These are phyloP conservation scores for Squalus acanthias DNA, from an alignment of 2,797 vertebrate species.

Conservation along the genomic window DNA sequence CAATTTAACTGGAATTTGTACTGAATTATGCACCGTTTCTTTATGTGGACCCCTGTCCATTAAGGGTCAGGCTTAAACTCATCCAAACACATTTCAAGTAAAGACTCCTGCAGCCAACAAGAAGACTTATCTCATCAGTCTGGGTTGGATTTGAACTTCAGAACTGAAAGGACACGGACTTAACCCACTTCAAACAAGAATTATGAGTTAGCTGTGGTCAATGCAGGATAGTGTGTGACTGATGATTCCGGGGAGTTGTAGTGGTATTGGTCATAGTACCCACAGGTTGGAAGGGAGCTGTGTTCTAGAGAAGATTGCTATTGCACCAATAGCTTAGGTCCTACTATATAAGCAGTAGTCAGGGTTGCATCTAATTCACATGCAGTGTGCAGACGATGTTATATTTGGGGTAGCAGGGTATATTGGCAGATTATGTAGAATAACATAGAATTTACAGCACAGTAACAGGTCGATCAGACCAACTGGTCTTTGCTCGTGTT, in stretches of 20 bases:
- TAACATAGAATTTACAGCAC: not conserved
- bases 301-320: not conserved
- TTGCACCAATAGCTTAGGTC: not conserved
- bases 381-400: not conserved
- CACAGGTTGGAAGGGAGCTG: not conserved
- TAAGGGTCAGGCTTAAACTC: not conserved
- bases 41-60: not conserved
- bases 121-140: not conserved
- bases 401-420: not conserved
- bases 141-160: not conserved
- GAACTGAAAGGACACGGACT: not conserved
- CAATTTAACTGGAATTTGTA: not conserved
- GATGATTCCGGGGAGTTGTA: not conserved
- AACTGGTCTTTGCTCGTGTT: not conserved
- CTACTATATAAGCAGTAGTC: not conserved
- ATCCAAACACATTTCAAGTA: not conserved
- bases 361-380: not conserved
- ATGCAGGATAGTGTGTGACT: not conserved
- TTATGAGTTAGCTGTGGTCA: not conserved
- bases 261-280: not conserved
- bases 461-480: no score
- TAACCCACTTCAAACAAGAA: not conserved
- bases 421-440: not conserved
- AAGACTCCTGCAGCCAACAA: not conserved
- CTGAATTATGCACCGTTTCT: not conserved